phyloP scores from a whole-genome alignment of 2,113 vertebrate genomes.

The Genyomyrus donnyi region DNA sequence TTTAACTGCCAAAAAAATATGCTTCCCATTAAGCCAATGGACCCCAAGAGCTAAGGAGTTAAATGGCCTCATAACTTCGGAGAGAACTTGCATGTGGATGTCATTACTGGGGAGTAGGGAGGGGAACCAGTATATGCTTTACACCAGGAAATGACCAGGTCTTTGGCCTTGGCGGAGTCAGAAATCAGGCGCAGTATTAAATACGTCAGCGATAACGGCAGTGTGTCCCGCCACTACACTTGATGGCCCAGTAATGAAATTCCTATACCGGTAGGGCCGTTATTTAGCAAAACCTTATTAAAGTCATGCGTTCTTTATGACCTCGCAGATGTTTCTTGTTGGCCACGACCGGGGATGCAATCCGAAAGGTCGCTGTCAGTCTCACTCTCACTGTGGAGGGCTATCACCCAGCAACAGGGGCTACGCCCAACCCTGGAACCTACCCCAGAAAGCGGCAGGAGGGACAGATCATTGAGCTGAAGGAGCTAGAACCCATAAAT shows the following conservation, averaged over 20 bases:
- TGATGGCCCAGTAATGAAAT: background rate
- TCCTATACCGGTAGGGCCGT: background rate
- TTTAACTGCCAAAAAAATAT: constrained; percentile 9
- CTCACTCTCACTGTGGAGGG: background rate
- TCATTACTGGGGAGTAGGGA: constrained; percentile 1
- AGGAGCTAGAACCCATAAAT: background rate
- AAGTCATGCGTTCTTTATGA: background rate
- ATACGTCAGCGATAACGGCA: background rate
- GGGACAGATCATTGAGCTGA: background rate
- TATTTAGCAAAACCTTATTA: background rate
- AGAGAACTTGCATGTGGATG: constrained; percentile 36
- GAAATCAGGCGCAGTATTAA: background rate
- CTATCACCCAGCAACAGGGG: background rate
- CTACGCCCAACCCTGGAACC: background rate
- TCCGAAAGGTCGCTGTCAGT: background rate
- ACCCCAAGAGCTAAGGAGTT: constrained; percentile 1
- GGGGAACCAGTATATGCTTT: background rate
- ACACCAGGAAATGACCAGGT: constrained; percentile 17
- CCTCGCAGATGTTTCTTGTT: constrained; percentile 3
- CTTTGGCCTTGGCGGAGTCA: background rate
- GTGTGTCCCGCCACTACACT: background rate
- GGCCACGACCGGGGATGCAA: background rate
- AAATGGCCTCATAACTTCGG: constrained; percentile 16
- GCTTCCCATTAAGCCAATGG: background rate
- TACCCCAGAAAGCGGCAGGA: background rate